These are phyloP conservation scores for Lophura nycthemera DNA, from an alignment of 2,113 vertebrate genomes.

Conservation along the genomic window DNA sequence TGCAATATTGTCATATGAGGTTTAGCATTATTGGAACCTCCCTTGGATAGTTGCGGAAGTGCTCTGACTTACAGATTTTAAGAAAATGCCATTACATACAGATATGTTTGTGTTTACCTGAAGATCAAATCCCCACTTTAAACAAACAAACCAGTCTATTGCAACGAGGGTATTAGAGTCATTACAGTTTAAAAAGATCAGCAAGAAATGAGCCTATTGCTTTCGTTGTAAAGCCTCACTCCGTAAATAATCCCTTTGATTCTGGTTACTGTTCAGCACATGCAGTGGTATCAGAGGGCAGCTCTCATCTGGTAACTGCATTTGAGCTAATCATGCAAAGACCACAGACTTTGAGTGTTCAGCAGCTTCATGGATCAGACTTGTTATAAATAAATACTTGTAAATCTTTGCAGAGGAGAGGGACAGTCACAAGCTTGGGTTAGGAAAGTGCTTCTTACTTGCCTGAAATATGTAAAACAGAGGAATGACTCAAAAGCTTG, in stretches of 20 bases:
- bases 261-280: background rate
- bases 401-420: background rate
- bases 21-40: slow-evolving; percentile 44
- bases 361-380: background rate
- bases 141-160: slow-evolving; percentile 3
- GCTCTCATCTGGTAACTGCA: background rate
- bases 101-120: background rate
- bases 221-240: background rate
- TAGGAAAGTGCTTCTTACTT: background rate
- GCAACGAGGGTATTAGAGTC: background rate
- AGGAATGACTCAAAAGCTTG: background rate
- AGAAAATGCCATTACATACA: slow-evolving; percentile 42
- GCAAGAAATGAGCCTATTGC: background rate
- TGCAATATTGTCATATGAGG: slow-evolving; percentile 71
- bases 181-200: background rate
- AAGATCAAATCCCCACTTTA: background rate
- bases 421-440: background rate
- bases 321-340: background rate
- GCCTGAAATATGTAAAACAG: background rate
- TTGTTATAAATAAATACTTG: background rate
- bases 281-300: background rate
- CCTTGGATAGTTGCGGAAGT: slow-evolving; percentile 45
- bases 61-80: slow-evolving; percentile 44
- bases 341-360: background rate
- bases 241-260: background rate